A percentile compares a stretch with the other conserved stretches of the same genome.
Conservation (phyloP, 2,113 vertebrate genomes). For the Capreolus pygargus region DNA sequence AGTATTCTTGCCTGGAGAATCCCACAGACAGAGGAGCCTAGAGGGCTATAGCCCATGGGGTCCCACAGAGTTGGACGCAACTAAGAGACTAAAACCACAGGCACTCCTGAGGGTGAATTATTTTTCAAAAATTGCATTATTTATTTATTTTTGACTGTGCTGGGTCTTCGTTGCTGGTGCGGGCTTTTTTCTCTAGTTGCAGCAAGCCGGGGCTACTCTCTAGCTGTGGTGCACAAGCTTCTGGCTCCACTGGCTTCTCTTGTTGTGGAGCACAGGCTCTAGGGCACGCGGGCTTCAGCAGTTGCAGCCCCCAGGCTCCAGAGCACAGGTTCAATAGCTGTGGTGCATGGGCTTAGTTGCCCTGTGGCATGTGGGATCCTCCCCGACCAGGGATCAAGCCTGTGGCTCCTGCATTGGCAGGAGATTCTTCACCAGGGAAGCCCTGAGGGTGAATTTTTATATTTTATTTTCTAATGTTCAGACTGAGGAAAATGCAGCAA, state of each 20-base stretch:
- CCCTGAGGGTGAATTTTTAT: not conserved
- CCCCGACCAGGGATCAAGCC: not conserved
- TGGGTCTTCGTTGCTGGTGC: not conserved
- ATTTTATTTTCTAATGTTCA: not conserved
- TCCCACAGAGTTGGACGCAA: not conserved
- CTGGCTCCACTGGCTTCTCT: not conserved
- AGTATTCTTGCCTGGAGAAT: not conserved
- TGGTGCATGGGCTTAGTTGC: not conserved
- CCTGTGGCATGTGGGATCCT: not conserved
- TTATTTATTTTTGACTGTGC: not conserved
- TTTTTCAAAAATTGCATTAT: not conserved
- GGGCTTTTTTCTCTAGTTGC: not conserved
- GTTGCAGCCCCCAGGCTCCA: not conserved
- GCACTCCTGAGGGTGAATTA: not conserved
- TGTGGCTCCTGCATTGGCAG: not conserved
- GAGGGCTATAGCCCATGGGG: not conserved
- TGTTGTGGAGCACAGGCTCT: not conserved
- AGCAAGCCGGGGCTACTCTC: not conserved
- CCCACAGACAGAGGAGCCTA: not conserved
- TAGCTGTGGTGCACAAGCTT: not conserved
- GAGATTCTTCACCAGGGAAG: not conserved
- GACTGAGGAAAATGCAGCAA: not conserved
- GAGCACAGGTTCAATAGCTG: not conserved
- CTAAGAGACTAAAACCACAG: not conserved
- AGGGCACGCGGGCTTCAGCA: accelerated